These are phyloP conservation scores for Propithecus coquereli DNA, from an alignment of 2,113 vertebrate species.

Conservation along the genomic window DNA sequence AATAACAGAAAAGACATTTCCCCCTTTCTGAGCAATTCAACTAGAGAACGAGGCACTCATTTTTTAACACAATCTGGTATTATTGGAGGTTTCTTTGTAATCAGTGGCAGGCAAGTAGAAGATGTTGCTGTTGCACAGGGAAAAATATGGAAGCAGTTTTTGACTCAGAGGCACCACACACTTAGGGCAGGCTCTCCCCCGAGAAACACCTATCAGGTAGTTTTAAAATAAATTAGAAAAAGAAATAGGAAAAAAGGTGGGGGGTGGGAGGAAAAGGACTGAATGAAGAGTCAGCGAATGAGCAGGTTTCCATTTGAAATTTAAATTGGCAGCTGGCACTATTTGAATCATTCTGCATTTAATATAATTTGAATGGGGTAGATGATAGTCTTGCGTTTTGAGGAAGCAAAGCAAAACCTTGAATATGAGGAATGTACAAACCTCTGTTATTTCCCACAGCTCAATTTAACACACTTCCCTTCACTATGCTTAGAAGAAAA, in stretches of 20 bases:
- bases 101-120: not conserved
- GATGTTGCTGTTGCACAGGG: not conserved
- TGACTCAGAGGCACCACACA: conserved; percentile 19
- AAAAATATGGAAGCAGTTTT: conserved; percentile 24
- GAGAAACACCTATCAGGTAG: conserved; percentile 56
- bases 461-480: conserved; percentile 50
- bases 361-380: conserved; percentile 67
- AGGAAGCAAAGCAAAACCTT: conserved; percentile 55
- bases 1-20: not conserved
- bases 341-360: conserved; percentile 64
- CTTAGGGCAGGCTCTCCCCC: not conserved
- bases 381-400: conserved; percentile 45
- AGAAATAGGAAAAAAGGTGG: not conserved
- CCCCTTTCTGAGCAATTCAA: not conserved
- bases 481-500: conserved; percentile 32
- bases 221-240: conserved; percentile 61
- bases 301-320: conserved; percentile 68
- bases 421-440: conserved; percentile 32
- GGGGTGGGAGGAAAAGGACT: not conserved
- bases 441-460: conserved; percentile 41
- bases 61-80: not conserved
- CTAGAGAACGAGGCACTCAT: not conserved
- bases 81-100: not conserved
- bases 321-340: conserved; percentile 71
- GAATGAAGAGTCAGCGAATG: conserved; percentile 61